A percentile compares a stretch with the other conserved stretches of the same genome.
Conservation (phyloP, 2,113 vertebrate species). For the Dasyurus viverrinus region DNA sequence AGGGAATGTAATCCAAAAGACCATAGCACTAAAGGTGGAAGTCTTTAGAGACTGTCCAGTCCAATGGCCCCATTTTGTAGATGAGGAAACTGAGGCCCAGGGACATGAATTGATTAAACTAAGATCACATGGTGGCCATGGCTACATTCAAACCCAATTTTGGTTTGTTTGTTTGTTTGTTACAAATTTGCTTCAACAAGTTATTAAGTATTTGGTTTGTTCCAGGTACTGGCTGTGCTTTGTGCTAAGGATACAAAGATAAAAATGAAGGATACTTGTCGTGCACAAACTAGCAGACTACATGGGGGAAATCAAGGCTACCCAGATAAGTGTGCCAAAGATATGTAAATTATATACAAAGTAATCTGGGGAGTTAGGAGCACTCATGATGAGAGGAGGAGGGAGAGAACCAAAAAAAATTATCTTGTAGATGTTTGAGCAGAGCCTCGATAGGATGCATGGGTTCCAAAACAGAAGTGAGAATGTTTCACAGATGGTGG, state of each 20-base stretch:
- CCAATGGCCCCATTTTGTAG: not conserved
- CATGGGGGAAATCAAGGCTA: not conserved
- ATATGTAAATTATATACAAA: not conserved
- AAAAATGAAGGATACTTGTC: not conserved
- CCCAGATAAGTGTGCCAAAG: not conserved
- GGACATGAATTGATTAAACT: not conserved
- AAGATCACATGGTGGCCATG: not conserved
- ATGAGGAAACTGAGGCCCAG: not conserved
- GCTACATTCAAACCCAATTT: not conserved
- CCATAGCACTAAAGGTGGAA: not conserved
- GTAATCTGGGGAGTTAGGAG: not conserved
- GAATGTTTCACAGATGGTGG: not conserved
- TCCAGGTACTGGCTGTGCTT: not conserved
- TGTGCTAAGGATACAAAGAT: not conserved
- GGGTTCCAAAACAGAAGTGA: not conserved
- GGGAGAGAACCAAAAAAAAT: not conserved
- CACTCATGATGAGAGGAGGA: not conserved
- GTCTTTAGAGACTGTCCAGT: not conserved
- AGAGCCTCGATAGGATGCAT: not conserved
- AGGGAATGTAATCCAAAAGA: not conserved
- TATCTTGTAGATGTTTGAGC: not conserved
- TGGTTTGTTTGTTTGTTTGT: not conserved
- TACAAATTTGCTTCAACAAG: not conserved
- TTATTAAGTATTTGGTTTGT: not conserved
- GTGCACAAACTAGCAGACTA: not conserved